Conservation (phyloP, 1,140 invertebrate species). For the Drosophila watanabei region DNA sequence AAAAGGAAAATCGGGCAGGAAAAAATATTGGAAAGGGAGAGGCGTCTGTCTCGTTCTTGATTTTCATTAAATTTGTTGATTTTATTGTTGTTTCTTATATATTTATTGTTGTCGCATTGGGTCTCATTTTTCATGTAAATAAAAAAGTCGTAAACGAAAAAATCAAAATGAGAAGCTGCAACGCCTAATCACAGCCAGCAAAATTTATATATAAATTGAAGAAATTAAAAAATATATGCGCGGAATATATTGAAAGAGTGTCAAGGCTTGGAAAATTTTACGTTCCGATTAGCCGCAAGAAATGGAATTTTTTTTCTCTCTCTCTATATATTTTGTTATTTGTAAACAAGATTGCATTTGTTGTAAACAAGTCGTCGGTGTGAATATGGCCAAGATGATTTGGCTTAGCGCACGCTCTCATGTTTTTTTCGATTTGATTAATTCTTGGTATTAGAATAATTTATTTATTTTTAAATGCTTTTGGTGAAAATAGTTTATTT, state of each 20-base stretch:
- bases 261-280: conserved; percentile 78
- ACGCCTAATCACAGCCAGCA: conserved; percentile 48
- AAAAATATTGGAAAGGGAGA: conserved; percentile 4
- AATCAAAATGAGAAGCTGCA: conserved; percentile 52
- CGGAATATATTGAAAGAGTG: conserved; percentile 65
- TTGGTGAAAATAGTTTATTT: conserved; percentile 28
- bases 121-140: conserved; percentile 64
- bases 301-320: conserved; percentile 56
- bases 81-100: conserved; percentile 55
- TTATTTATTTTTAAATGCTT: conserved; percentile 78
- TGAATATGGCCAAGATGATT: conserved; percentile 55
- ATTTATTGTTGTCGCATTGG: conserved; percentile 47
- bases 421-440: conserved; percentile 53
- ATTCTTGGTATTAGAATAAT: conserved; percentile 73
- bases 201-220: conserved; percentile 39
- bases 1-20: conserved; percentile 22
- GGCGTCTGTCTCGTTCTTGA: conserved; percentile 40
- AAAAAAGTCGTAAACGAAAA: conserved; percentile 65
- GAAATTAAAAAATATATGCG: conserved; percentile 34
- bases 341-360: conserved; percentile 75
- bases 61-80: conserved; percentile 78
- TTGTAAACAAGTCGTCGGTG: conserved; percentile 75
- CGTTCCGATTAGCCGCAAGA: conserved; percentile 59
- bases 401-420: conserved; percentile 17
- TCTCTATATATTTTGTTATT: conserved; percentile 46